Base-by-base conservation (phyloP, 2,113 vertebrate genomes). In the Morone saxatilis region DNA sequence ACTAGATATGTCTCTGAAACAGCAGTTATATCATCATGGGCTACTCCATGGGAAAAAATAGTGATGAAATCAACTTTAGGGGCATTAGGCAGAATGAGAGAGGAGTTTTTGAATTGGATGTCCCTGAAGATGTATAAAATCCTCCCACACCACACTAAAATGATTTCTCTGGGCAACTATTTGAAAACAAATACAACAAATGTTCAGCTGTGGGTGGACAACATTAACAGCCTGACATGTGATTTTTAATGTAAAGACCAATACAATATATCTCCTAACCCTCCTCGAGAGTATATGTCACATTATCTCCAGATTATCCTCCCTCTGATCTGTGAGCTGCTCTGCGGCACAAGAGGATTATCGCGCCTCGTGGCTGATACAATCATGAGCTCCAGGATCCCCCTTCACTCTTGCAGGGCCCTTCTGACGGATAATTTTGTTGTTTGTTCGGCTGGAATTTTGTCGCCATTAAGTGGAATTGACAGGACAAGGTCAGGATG, bases 241-340 rank as follows among this genome's bases (percentile, higher is more conserved):
- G 70, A 81, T 78, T 91, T 84, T 82, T 74, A 38, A 77, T 81
- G 76, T 62, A 83, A 86, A 86, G 71, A 51, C 8, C 50, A 60
- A 61, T 40, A 45, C 76, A 61, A 57, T 78, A 36, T 68, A 77
- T 88, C 63, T 61, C 61, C 48, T 40, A 54, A 65, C 41, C 12
- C 63, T 75, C 65, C 77, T 86, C 36, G 5, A 60, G 71, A 73
- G 86, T 80, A 31, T 36, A 40, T 88, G 84, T 82, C 86, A 82
- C 25, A 2, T 91, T 87, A 90, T 82, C 87, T 71, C 73, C 71
- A 79, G 88, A 92, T 93, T 91, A 88, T 93, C 88, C 80, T 78
- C 53, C 54, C 61, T 86, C 71, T 86, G 87, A 91, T 93, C 87
- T 91, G 82, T 61, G 86, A 90, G 88, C 80, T 83, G 74, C 81